These are phyloP conservation scores for Papilio polytes DNA, from an alignment of 1,140 invertebrate genomes.

Conservation along the genomic window DNA sequence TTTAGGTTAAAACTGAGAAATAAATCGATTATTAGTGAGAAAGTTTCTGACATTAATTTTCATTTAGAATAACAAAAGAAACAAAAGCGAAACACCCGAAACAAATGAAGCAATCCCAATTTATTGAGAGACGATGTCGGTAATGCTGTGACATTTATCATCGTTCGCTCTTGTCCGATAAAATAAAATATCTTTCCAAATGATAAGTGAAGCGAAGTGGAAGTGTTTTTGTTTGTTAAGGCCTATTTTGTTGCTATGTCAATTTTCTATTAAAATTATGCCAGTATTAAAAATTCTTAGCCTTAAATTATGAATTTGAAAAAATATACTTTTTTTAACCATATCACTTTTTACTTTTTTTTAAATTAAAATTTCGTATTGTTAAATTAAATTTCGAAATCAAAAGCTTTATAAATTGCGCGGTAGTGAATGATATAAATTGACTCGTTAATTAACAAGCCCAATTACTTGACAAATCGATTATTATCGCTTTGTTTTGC, in stretches of 20 bases:
- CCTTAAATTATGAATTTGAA: no score
- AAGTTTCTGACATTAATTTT: no score
- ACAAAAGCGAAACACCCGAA: not conserved
- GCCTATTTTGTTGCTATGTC: not conserved
- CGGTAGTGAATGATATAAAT: not conserved
- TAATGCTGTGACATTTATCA: not conserved
- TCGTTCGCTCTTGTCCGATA: not conserved
- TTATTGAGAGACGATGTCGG: conserved; percentile 11
- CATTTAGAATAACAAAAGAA: not conserved
- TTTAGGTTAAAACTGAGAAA: no score
- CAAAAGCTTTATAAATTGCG: not conserved
- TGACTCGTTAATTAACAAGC: not conserved
- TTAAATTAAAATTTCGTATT: no score
- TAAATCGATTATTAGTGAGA: no score
- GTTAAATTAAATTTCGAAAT: not conserved
- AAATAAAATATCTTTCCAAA: not conserved
- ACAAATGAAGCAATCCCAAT: conserved; percentile 1
- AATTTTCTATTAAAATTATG: not conserved
- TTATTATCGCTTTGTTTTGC: not conserved
- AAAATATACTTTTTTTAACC: no score
- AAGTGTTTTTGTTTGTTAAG: not conserved
- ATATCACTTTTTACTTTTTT: no score
- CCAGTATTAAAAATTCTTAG: not conserved
- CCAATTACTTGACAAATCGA: conserved; percentile 8
- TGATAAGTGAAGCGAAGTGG: not conserved